Evolutionary conservation across 2,888 invertebrate genomes (phyloP), one percentile per base, ranked within the genome.

Genomic region (Augiades crinisus): DNA sequence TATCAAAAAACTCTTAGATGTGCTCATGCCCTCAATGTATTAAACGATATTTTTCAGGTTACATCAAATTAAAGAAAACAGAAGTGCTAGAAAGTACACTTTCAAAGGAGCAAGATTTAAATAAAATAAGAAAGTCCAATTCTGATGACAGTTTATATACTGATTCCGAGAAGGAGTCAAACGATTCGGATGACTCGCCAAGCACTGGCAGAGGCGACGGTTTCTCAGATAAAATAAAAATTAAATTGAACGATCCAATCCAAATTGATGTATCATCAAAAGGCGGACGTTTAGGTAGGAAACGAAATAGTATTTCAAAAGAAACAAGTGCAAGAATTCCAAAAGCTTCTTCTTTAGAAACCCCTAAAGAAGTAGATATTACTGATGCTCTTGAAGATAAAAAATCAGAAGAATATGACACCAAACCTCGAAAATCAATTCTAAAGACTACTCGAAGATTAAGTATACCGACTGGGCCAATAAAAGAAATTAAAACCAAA

Each of bases 11-110:
- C n/a, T n/a, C n/a, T n/a, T n/a, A n/a, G n/a, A n/a, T n/a, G n/a
- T n/a, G n/a, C n/a, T n/a, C n/a, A n/a, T n/a, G n/a, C n/a, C n/a
- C n/a, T n/a, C n/a, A n/a, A n/a, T n/a, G n/a, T n/a, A n/a, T n/a
- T n/a, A n/a, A n/a, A n/a, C n/a, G n/a, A n/a, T n/a, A n/a, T n/a
- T 27, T 81, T 84, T 33, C 74, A 93, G 93, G 93, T 31, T 93
- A 86, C 60, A 85, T 92, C 1, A 91, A 91, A 62, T 70, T 93
- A 12, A 90, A 90, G 62, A 84, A 91, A 62, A 60, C 91, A 41
- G 91, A 91, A 64, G 83, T 90, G 46, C 67, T 90, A 59, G 83
- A 88, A 71, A 90, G 88, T 56, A 75, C 76, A 0, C 55, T 80
- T 19, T 64, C 71, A 0, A 84, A 80, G 67, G 84, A 84, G 63